These are phyloP conservation scores for Metopia argyrocephala DNA, from an alignment of 2,888 invertebrate genomes.

Conservation along the genomic window DNA sequence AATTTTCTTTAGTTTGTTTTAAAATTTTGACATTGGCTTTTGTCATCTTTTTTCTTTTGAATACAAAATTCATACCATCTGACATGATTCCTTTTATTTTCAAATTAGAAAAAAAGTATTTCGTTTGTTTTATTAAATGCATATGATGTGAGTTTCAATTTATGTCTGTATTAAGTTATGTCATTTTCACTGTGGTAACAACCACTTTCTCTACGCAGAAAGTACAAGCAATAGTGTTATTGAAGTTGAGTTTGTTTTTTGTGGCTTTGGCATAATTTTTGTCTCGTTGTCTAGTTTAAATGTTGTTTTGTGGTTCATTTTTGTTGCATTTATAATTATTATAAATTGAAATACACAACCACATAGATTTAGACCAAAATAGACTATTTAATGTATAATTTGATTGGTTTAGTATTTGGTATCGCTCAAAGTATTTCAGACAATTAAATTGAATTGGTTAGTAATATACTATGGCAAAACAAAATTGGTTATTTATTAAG, in stretches of 20 bases:
- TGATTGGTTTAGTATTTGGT: neutral
- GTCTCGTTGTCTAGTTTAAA: conserved; percentile 40
- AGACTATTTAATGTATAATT: neutral
- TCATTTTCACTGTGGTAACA: conserved; percentile 5
- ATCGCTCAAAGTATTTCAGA: neutral
- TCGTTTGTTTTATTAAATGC: neutral
- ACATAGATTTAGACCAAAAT: neutral
- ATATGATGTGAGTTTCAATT: conserved; percentile 12
- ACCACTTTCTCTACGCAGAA: no score
- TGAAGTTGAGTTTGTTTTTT: conserved; percentile 21
- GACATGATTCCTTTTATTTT: neutral
- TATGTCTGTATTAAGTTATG: conserved; percentile 44
- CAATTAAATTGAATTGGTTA: neutral
- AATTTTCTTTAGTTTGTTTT: conserved; percentile 26
- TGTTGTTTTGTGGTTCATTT: conserved; percentile 26
- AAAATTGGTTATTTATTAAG: neutral
- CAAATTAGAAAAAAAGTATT: neutral
- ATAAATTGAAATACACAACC: neutral
- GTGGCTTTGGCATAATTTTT: conserved; percentile 35
- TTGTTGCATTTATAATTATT: neutral
- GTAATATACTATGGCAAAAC: neutral
- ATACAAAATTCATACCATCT: conserved; percentile 42
- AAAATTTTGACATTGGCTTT: neutral
- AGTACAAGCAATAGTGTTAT: no score
- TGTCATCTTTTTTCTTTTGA: conserved; percentile 8